These are phyloP conservation scores for Epirrita christyi DNA, from an alignment of 2,888 invertebrate genomes.

Conservation along the genomic window DNA sequence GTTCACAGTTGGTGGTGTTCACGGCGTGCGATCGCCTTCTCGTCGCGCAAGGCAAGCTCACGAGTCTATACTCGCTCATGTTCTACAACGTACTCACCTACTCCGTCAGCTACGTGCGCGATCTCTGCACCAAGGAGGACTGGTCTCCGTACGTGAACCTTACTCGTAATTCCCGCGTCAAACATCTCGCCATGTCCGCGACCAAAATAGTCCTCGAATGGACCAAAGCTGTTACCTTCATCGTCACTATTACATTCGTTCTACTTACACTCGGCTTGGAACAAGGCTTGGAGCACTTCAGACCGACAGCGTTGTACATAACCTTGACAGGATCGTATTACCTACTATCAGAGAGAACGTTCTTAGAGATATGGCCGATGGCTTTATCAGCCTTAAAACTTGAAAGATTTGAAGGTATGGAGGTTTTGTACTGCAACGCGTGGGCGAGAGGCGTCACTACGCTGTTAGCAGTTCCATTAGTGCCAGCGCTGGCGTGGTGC, in stretches of 20 bases:
- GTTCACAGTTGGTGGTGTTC: constrained; percentile 87
- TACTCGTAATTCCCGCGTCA: constrained; percentile 88
- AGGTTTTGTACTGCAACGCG: constrained; percentile 88
- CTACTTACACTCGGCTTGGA: constrained; percentile 90
- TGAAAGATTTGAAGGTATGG: constrained; percentile 88
- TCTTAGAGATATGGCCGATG: constrained; percentile 87
- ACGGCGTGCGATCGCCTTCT: constrained; percentile 89
- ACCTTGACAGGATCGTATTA: constrained; percentile 88
- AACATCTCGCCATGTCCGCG: constrained; percentile 92
- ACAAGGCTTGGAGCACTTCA: constrained; percentile 90
- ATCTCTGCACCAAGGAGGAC: constrained; percentile 89
- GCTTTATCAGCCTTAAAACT: constrained; percentile 84
- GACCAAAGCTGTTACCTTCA: constrained; percentile 92
- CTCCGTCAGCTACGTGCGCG: constrained; percentile 90
- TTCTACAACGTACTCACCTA: constrained; percentile 93
- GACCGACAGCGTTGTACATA: constrained; percentile 88
- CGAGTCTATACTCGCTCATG: constrained; percentile 91
- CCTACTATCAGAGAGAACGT: constrained; percentile 89
- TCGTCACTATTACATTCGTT: constrained; percentile 91
- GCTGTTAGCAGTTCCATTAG: constrained; percentile 81
- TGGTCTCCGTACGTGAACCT: constrained; percentile 91
- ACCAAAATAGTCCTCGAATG: constrained; percentile 92
- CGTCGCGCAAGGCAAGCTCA: constrained; percentile 84
- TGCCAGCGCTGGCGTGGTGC: constrained; percentile 81
- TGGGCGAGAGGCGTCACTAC: constrained; percentile 86